These are phyloP conservation scores for Cercopithecus diana DNA, from an alignment of 2,797 vertebrate species.

Conservation along the genomic window DNA sequence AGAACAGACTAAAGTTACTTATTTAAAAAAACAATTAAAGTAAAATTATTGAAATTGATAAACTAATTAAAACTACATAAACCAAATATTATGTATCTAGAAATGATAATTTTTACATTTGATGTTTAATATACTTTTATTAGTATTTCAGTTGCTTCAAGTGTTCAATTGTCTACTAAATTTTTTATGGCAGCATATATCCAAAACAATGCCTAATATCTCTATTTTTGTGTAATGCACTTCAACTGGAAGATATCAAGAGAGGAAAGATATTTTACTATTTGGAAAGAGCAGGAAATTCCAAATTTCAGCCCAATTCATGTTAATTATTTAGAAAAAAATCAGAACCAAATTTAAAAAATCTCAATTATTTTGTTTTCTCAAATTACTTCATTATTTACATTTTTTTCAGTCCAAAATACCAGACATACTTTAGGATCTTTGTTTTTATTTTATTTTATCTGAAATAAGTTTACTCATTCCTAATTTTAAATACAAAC, in stretches of 20 bases:
- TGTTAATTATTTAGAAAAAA: neutral
- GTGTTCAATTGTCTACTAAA: constrained; percentile 61
- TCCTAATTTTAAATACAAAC: neutral
- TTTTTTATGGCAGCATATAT: constrained; percentile 53
- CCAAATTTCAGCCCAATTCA: constrained; percentile 32
- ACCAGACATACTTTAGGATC: neutral
- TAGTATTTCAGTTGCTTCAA: constrained; percentile 65
- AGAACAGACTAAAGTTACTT: neutral
- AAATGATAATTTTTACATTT: constrained; percentile 43
- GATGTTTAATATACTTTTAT: constrained; percentile 51
- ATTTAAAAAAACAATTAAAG: neutral
- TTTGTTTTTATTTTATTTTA: constrained; percentile 23
- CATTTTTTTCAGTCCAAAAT: neutral
- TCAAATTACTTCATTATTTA: neutral
- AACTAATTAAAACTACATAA: constrained; percentile 35
- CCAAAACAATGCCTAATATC: neutral
- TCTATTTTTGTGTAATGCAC: constrained; percentile 36
- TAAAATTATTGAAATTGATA: neutral
- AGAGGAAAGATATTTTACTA: constrained; percentile 35
- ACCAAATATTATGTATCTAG: neutral
- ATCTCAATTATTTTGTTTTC: neutral
- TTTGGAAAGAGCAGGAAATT: constrained; percentile 53
- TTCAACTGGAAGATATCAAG: constrained; percentile 54
- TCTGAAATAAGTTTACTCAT: neutral
- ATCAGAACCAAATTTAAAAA: neutral